Evolutionary conservation across 1,140 invertebrate genomes (phyloP).

Genomic region (Caenorhabditis tropicalis): DNA sequence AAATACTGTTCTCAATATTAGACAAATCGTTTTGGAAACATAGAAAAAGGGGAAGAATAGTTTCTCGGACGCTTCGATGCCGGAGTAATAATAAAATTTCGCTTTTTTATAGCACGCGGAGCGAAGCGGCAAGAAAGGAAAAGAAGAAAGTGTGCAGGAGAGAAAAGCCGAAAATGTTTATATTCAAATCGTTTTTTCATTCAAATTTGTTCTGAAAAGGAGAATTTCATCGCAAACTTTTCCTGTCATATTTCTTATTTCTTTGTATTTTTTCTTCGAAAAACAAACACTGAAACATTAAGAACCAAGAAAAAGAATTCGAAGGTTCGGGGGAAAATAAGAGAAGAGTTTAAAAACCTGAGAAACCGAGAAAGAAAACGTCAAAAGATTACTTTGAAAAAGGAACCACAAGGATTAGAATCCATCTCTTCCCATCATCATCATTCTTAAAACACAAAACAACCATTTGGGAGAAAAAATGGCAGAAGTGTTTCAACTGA

Average conservation of each 20-base stretch:
- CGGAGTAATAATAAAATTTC: not conserved
- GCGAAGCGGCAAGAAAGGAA: not conserved
- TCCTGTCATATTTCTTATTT: not conserved
- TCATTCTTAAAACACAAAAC: slow-evolving; percentile 32
- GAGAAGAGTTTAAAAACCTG: not conserved
- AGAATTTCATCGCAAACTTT: not conserved
- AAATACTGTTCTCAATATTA: no score
- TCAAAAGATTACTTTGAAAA: not conserved
- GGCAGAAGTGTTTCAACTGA: not conserved
- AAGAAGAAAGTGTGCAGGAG: slow-evolving; percentile 24
- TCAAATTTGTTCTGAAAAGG: not conserved
- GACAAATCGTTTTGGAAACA: not conserved
- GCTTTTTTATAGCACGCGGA: slow-evolving; percentile 29
- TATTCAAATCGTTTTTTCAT: not conserved
- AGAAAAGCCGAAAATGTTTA: not conserved
- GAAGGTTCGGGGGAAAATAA: not conserved
- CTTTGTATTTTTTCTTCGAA: not conserved
- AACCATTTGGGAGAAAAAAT: not conserved
- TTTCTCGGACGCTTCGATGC: not conserved
- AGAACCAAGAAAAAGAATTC: not conserved
- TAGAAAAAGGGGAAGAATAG: not conserved
- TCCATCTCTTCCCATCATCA: slow-evolving; percentile 39
- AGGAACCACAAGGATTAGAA: slow-evolving; percentile 12
- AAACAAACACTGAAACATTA: not conserved
- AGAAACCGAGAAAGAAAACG: not conserved